These are phyloP conservation scores for Mormyrus lacerda DNA, from an alignment of 2,113 vertebrate genomes.

Conservation along the genomic window DNA sequence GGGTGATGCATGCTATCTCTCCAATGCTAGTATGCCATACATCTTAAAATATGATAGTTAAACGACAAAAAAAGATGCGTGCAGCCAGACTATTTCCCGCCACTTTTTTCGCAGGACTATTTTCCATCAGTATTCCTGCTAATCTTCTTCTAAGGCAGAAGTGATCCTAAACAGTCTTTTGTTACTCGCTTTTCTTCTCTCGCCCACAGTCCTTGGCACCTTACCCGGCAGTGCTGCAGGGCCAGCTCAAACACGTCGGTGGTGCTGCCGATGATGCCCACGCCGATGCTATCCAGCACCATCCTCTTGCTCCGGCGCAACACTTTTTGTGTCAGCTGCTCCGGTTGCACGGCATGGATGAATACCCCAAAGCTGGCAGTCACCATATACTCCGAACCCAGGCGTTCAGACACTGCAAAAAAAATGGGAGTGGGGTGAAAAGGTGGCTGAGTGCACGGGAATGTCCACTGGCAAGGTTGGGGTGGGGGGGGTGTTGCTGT, in stretches of 20 bases:
- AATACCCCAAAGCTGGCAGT: conserved; percentile 75
- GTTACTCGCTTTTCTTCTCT: not conserved
- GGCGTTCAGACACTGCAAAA: conserved; percentile 51
- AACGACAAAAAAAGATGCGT: not conserved
- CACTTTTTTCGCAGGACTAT: not conserved
- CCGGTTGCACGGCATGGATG: conserved; percentile 57
- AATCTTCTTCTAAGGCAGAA: not conserved
- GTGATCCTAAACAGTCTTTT: not conserved
- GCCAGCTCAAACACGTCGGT: conserved; percentile 67
- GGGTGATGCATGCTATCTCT: not conserved
- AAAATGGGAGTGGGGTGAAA: not conserved
- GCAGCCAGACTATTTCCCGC: not conserved
- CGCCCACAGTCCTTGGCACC: not conserved
- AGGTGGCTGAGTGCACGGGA: not conserved
- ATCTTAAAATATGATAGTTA: not conserved
- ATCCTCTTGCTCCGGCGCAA: conserved; percentile 77
- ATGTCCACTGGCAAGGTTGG: not conserved
- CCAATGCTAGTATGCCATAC: not conserved
- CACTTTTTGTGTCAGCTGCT: conserved; percentile 59
- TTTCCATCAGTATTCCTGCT: not conserved
- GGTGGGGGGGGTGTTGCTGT: not conserved
- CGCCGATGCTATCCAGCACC: conserved; percentile 80
- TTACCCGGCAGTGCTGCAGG: conserved; percentile 75
- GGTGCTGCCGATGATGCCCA: conserved; percentile 75
- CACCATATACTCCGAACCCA: conserved; percentile 58